These are phyloP conservation scores for Stenichneumon culpator DNA, from an alignment of 2,888 invertebrate species.

Conservation along the genomic window DNA sequence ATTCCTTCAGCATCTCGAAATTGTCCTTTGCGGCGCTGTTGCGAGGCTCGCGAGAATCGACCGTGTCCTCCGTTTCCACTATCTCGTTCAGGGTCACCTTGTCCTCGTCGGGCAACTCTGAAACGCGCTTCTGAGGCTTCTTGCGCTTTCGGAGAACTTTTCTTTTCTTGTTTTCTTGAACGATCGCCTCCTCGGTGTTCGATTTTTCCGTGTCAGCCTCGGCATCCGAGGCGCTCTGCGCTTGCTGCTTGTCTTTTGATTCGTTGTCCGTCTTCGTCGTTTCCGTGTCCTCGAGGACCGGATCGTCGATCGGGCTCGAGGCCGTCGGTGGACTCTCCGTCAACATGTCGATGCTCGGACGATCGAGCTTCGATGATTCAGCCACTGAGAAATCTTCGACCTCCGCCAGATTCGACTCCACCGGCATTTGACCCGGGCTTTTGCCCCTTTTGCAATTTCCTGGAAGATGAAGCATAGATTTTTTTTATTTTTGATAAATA, in stretches of 20 bases:
- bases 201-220: constrained; percentile 86
- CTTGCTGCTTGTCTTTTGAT: constrained; percentile 62
- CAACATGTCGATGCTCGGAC: constrained; percentile 60
- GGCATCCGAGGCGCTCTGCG: constrained; percentile 82
- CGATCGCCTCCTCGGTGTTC: constrained; percentile 86
- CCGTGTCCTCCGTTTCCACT: constrained; percentile 72
- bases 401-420: constrained; percentile 85
- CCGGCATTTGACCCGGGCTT: constrained; percentile 84
- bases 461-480: constrained; percentile 73
- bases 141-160: constrained; percentile 89
- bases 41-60: constrained; percentile 73
- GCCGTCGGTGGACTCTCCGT: constrained; percentile 62
- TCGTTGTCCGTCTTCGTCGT: constrained; percentile 58
- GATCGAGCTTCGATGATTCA: constrained; percentile 81
- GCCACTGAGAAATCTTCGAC: constrained; percentile 80
- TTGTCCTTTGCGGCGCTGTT: constrained; percentile 72
- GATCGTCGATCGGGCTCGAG: constrained; percentile 66
- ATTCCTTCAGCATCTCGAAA: constrained; percentile 65
- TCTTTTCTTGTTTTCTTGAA: constrained; percentile 86
- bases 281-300: constrained; percentile 51
- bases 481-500: too few species aligned
- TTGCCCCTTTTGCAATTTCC: constrained; percentile 86
- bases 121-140: constrained; percentile 85
- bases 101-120: constrained; percentile 70
- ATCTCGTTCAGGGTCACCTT: constrained; percentile 73